phyloP scores from a whole-genome alignment of 2,888 invertebrate genomes.

The Trimorus sp. region DNA sequence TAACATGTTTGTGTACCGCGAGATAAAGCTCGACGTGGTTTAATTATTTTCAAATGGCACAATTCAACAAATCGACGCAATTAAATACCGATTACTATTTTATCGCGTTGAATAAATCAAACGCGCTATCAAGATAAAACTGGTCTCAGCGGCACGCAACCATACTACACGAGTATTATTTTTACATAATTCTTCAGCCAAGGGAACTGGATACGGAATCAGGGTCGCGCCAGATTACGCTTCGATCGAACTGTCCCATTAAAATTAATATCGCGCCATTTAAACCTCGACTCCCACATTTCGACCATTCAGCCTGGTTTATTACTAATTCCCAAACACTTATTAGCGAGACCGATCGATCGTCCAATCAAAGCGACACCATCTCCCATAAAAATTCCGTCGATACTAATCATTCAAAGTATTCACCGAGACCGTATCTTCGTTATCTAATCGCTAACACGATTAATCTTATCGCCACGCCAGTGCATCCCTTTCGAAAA shows the following conservation, averaged over 20 bases:
- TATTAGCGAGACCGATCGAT: no score
- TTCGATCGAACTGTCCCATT: not conserved
- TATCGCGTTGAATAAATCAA: not conserved
- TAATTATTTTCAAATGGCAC: constrained; percentile 1
- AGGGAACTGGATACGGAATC: not conserved
- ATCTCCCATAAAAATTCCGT: no score
- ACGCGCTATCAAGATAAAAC: not conserved
- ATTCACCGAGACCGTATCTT: no score
- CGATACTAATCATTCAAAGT: no score
- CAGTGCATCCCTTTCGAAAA: no score
- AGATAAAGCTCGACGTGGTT: no score
- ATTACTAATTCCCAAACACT: no score
- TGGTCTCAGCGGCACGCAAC: not conserved
- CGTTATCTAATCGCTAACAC: no score
- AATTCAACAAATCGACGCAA: not conserved
- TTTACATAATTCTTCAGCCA: constrained; percentile 7
- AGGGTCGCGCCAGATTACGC: not conserved
- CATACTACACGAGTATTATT: not conserved
- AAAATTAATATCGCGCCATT: not conserved
- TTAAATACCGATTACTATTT: not conserved
- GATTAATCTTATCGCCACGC: no score
- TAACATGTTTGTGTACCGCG: no score
- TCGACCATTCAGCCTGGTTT: no score
- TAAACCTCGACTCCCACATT: not conserved
- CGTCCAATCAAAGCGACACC: no score